Base-by-base conservation (phyloP, 2,888 invertebrate species). In the Aleiodes testaceus region DNA sequence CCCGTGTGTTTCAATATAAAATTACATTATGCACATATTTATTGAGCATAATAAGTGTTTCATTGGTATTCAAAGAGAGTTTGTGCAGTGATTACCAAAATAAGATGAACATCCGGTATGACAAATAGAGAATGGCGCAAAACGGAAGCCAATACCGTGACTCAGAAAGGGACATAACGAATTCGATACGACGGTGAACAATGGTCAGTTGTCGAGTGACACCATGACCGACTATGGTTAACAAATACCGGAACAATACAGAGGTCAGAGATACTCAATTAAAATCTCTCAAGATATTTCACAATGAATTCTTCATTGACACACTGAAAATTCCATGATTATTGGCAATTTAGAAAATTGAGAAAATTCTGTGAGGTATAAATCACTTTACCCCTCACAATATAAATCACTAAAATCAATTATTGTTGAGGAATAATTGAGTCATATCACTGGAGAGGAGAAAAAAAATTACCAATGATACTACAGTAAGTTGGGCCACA, bases 71-170 rank as follows among this genome's bases (percentile, higher is more conserved):
- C 47, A 36, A 9, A n/a, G 45, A 22, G 22, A 49, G 50, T 50
- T 16, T 20, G 14, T 16, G 50, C 16, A 50, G 53, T 53, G 53
- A 53, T 53, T 53, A 53, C 53, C 53, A 53, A 53, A 53, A 53
- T 53, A 53, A 53, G 53, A 53, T 53, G 53, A 26, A 53, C 26
- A 53, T 53, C 53, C 53, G 53, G 53, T 53, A 14, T 53, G 53
- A 53, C 53, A 53, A 53, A 26, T 53, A 26, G 53, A 36, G 36
- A 68, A 59, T 68, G 53, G 52, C 30, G 16, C 50, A 11, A 77
- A 73, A 78, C 81, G 84, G 82, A 84, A 82, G 83, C 80, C 79
- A 77, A 82, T 83, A 76, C 77, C 78, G 77, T 82, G 84, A 85
- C 82, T 84, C 83, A 84, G 80, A 79, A 50, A 65, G 55, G 49